Base-by-base conservation (phyloP, 2,113 vertebrate species). In the Xenus cinereus region DNA sequence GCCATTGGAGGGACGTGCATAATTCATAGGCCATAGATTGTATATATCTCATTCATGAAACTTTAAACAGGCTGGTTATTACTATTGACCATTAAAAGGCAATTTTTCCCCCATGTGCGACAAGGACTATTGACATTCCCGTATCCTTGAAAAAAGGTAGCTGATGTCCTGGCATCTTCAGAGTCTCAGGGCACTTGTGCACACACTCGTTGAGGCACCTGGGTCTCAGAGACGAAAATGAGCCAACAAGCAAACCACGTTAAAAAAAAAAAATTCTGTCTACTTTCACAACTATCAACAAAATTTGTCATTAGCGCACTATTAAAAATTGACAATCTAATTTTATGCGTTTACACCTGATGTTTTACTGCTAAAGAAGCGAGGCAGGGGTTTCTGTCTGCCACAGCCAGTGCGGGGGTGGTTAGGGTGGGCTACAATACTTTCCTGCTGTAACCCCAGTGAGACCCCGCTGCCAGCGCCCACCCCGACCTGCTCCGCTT, bases 1-100 rank as follows among this genome's bases (percentile, higher is more conserved):
- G 77, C 77, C 63, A 22, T 20, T 6, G 50, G 69, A 86, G 67
- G 67, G n/a, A 51, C 1, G 45, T 96, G 95, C 89, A 97, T 91
- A 94, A 97, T 97, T 96, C 97, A 97, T 96, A 85, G 81, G 33
- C 54, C 87, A 86, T 56, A 96, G 93, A 90, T 84, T 97, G 95
- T 75, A 51, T 67, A 32, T 87, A 56, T 78, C 96, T 91, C 84
- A 88, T 72, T 95, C 95, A 97, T 93, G 87, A 90, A 76, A 95
- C 63, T 94, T 97, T 92, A 92, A 96, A 50, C 80, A 96, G 60
- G 8, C 84, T 56, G 67, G 93, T 68, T 92, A 82, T 95, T 92
- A 56, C 84, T 85, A 64, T 41, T 96, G 95, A 87, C 96, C 91
- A 89, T 73, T 88, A 94, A 90, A 91, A 85, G 43, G 72, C 24